These are phyloP conservation scores for Pseudomyrmex cubaensis DNA, from an alignment of 1,140 invertebrate species.

Conservation along the genomic window DNA sequence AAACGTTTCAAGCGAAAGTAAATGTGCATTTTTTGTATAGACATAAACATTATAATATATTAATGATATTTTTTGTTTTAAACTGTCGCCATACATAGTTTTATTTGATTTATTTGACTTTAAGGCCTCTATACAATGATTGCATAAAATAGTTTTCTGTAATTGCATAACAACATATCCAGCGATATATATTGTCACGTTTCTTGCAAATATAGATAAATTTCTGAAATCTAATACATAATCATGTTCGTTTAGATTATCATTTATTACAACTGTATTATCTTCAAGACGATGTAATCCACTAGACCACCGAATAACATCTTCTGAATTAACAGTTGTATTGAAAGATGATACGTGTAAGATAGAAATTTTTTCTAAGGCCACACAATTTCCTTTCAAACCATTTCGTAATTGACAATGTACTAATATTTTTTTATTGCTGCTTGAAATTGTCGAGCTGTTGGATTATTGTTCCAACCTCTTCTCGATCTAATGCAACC, in stretches of 20 bases:
- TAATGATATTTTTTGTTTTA: no score
- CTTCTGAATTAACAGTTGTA: slow-evolving; percentile 4
- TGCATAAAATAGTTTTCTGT: slow-evolving; percentile 63
- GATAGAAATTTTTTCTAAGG: slow-evolving; percentile 64
- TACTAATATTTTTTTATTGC: slow-evolving; percentile 65
- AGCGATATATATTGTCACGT: slow-evolving; percentile 62
- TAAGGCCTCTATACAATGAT: slow-evolving; percentile 43
- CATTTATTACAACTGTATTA: neutral
- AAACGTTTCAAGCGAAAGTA: no score
- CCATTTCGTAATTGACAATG: slow-evolving; percentile 58
- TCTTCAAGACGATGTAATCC: slow-evolving; percentile 1
- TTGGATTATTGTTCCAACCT: slow-evolving; percentile 72
- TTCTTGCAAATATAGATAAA: slow-evolving; percentile 13
- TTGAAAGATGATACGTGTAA: no score
- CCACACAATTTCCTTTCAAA: slow-evolving; percentile 56
- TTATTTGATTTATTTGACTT: slow-evolving; percentile 28
- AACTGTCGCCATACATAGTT: neutral
- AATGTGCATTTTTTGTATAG: no score
- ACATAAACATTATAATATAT: no score
- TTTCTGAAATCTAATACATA: neutral
- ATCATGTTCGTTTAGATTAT: neutral
- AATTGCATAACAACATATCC: slow-evolving; percentile 58
- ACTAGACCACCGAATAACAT: slow-evolving; percentile 6
- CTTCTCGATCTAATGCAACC: slow-evolving; percentile 60
- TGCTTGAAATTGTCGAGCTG: slow-evolving; percentile 63